phyloP scores from a whole-genome alignment of 2,113 vertebrate species.

The Dromiciops gliroides region DNA sequence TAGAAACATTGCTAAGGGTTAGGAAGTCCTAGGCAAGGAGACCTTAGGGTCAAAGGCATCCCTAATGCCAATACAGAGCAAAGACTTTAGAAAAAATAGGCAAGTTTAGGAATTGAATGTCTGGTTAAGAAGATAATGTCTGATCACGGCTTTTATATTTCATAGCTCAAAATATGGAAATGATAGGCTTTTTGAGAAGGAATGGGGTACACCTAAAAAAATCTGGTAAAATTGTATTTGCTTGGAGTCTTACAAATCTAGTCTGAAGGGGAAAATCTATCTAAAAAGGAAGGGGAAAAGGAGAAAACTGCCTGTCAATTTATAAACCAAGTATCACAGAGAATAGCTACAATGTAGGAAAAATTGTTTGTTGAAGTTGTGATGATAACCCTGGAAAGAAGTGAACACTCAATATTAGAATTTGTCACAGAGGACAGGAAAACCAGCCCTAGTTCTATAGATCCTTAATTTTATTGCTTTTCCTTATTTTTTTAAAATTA shows the following conservation, averaged over 20 bases:
- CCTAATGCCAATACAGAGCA: not conserved
- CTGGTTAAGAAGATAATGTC: not conserved
- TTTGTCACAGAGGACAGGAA: not conserved
- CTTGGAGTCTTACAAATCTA: not conserved
- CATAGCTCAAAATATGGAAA: not conserved
- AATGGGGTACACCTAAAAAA: not conserved
- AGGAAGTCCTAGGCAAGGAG: not conserved
- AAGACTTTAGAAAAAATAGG: not conserved
- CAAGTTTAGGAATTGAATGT: not conserved
- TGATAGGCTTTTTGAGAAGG: not conserved
- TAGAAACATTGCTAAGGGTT: not conserved
- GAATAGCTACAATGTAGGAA: not conserved
- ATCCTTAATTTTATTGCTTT: not conserved
- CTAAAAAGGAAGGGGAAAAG: not conserved
- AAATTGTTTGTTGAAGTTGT: not conserved
- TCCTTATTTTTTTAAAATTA: not conserved
- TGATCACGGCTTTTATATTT: not conserved
- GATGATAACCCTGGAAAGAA: not conserved
- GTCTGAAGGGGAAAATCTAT: not conserved
- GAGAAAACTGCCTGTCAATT: not conserved
- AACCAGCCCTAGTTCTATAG: not conserved
- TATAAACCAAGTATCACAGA: not conserved
- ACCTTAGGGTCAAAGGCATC: not conserved
- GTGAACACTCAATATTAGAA: not conserved
- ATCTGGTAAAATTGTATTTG: not conserved